These are phyloP conservation scores for Agonum fuliginosum DNA, from an alignment of 2,888 invertebrate species.

Conservation along the genomic window DNA sequence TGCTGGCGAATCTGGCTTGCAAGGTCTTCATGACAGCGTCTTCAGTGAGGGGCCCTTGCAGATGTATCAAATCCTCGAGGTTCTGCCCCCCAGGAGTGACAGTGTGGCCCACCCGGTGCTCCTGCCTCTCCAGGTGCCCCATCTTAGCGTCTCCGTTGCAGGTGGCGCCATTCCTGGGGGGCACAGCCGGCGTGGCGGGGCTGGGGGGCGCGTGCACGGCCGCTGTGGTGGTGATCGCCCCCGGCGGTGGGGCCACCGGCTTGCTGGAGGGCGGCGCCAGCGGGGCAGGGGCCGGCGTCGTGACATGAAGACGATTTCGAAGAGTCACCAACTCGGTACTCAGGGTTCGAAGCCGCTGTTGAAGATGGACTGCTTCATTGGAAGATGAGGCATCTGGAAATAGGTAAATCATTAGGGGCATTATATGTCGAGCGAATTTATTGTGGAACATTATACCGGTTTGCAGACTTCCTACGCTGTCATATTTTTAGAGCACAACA, in stretches of 20 bases:
- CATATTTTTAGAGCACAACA: too few species aligned
- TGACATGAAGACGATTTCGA: constrained; percentile 90
- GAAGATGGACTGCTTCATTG: constrained; percentile 94
- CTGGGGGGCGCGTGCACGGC: constrained; percentile 67
- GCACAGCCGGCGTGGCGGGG: constrained; percentile 71
- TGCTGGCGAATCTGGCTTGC: constrained; percentile 90
- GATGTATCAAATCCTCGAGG: constrained; percentile 93
- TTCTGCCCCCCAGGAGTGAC: constrained; percentile 69
- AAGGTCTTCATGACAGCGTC: constrained; percentile 94
- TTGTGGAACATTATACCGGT: too few species aligned
- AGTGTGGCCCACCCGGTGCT: neutral
- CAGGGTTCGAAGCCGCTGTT: constrained; percentile 91
- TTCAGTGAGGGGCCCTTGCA: constrained; percentile 94
- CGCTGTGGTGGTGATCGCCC: constrained; percentile 60
- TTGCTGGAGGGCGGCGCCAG: constrained; percentile 66
- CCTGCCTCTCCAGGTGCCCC: too few species aligned
- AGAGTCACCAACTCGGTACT: constrained; percentile 94
- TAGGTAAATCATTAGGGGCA: too few species aligned
- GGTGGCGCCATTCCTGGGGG: constrained; percentile 68
- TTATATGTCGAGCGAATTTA: too few species aligned
- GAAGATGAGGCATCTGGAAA: constrained; percentile 93
- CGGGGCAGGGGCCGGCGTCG: constrained; percentile 71
- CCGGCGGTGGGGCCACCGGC: constrained; percentile 60
- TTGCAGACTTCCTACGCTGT: too few species aligned
- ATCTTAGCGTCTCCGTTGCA: too few species aligned